Base-by-base conservation (phyloP, 2,888 invertebrate genomes). In the Monopis laevigella region DNA sequence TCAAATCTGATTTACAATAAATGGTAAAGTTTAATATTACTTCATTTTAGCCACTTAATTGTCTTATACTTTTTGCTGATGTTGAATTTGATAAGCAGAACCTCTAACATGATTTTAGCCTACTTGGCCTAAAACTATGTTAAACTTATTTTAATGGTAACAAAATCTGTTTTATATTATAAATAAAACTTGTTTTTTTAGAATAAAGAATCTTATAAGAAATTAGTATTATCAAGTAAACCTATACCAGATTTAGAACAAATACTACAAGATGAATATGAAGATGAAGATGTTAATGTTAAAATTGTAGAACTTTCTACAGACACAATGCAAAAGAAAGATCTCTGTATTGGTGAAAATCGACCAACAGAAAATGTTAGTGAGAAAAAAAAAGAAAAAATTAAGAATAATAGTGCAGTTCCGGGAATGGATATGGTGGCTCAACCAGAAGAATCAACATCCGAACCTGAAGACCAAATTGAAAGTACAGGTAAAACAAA, bases 251-350 rank as follows among this genome's bases (percentile, higher is more conserved):
- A 89, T 56, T 65, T 89, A 48, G 87, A 88, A 56, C 81, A 88
- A 52, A 64, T 88, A 40, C 65, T 89, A 3, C 81, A 85, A 52
- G 85, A 89, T 32, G 88, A 90, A 54, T 90, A 89, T 65, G 88
- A 92, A 63, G 86, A 89, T 52, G 88, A 88, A 27, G 86, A 89
- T 59, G 90, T 90, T 0, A 88, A 88, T 48, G 90, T 93, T 0
- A 90, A 89, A 75, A 88, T 93, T 45, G 83, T 88, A 1, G 90
- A 92, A 59, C 65, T 93, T 6, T 86, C 89, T 12, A 74, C 89
- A 27, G 85, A 85, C 44, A 87, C 88, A 40, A 68, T 91, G 29
- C 86, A 88, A n/a, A 83, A 87, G 43, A 84, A 84, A 55, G 86
- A 86, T 51, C 84, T 88, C 54, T 87, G 88, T 62, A 88, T 92